phyloP scores from a whole-genome alignment of 2,888 invertebrate genomes.

The Phrixothrix hirtus region DNA sequence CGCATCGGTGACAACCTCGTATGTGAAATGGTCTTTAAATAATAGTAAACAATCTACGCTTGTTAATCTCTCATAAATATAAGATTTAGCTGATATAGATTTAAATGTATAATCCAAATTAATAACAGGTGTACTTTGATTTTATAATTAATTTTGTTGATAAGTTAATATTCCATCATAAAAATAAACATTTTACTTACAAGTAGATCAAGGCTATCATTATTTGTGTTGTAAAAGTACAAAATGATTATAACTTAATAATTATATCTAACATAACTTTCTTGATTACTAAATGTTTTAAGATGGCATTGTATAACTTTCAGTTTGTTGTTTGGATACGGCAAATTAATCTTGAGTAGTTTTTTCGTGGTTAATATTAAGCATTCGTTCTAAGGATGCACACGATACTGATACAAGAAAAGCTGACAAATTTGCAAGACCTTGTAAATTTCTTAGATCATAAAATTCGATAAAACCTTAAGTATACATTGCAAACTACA shows the following conservation, averaged over 20 bases:
- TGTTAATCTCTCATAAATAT: too few relatives aligned
- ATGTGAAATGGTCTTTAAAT: not conserved
- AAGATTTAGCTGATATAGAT: too few relatives aligned
- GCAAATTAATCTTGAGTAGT: conserved; percentile 15
- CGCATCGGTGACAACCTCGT: not conserved
- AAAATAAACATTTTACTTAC: conserved; percentile 11
- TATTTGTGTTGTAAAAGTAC: conserved; percentile 16
- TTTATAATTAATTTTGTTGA: not conserved
- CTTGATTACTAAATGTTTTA: conserved; percentile 16
- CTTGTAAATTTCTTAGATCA: too few relatives aligned
- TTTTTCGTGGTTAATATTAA: not conserved
- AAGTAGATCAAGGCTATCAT: conserved; percentile 18
- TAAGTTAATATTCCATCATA: conserved; percentile 1
- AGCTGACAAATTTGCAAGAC: too few relatives aligned
- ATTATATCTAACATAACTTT: conserved; percentile 3
- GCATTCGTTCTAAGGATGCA: not conserved
- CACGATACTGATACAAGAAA: too few relatives aligned
- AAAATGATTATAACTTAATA: conserved; percentile 23
- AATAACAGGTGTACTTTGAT: too few relatives aligned
- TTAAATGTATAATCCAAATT: too few relatives aligned
- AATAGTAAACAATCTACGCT: not conserved
- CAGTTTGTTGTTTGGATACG: conserved; percentile 20
- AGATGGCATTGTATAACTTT: conserved; percentile 13
- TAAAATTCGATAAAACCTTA: too few relatives aligned
- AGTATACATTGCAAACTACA: too few relatives aligned